phyloP scores from a whole-genome alignment of 2,888 invertebrate species.

The Lasioglossum calceatum region DNA sequence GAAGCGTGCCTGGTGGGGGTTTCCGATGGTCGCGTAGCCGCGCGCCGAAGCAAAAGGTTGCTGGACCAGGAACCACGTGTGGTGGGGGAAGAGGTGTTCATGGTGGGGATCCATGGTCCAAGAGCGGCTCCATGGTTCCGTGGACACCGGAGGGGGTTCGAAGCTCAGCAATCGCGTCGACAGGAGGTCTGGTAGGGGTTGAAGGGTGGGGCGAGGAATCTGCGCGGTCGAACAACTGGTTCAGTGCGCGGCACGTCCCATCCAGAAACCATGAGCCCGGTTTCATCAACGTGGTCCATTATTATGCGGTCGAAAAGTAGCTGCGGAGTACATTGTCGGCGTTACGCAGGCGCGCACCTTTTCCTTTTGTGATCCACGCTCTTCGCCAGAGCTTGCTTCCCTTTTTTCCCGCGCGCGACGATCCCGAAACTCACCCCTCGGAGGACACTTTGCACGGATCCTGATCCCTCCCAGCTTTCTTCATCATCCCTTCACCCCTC shows the following conservation, averaged over 20 bases:
- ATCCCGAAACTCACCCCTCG: conserved; percentile 7
- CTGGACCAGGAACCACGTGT: conserved; percentile 1
- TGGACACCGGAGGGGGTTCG: conserved; percentile 48
- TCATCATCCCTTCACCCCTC: not conserved
- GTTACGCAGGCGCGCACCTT: conserved; percentile 76
- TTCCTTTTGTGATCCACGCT: conserved; percentile 63
- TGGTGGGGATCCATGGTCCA: conserved; percentile 23
- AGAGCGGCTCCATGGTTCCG: conserved; percentile 25
- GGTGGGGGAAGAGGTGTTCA: conserved; percentile 22
- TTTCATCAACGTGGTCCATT: conserved; percentile 79
- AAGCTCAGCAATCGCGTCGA: not conserved
- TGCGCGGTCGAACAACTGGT: conserved; percentile 68
- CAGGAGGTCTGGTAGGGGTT: conserved; percentile 28
- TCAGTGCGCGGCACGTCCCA: conserved; percentile 77
- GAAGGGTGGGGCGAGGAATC: conserved; percentile 64
- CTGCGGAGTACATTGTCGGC: conserved; percentile 77
- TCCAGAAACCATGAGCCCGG: conserved; percentile 76
- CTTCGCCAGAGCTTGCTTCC: conserved; percentile 19
- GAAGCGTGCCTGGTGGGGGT: conserved; percentile 44
- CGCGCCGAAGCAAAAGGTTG: conserved; percentile 60
- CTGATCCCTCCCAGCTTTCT: not conserved
- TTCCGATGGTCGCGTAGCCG: conserved; percentile 28
- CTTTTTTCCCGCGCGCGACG: conserved; percentile 31
- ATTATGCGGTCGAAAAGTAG: conserved; percentile 78
- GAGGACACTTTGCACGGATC: not conserved